Evolutionary conservation across 2,113 vertebrate species (phyloP).

Genomic region (Pelobates fuscus): DNA sequence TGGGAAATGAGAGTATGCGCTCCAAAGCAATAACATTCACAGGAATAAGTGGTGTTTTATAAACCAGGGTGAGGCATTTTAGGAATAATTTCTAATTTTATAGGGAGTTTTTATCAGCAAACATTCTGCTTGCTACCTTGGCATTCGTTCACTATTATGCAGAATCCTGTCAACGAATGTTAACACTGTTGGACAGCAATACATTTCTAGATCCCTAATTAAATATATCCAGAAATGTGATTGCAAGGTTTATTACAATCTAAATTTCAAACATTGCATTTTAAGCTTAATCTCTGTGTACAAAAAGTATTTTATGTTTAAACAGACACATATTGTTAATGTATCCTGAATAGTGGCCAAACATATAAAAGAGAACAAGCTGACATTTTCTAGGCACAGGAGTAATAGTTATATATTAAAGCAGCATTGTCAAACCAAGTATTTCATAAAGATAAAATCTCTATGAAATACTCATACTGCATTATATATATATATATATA

Average conservation of each 20-base stretch:
- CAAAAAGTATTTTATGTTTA: not conserved
- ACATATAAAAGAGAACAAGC: not conserved
- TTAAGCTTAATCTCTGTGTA: constrained; percentile 8
- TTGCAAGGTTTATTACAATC: constrained; percentile 25
- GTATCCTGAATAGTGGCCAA: too few species aligned
- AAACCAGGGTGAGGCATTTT: too few species aligned
- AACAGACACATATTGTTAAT: not conserved
- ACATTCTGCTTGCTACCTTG: not conserved
- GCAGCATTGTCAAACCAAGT: too few species aligned
- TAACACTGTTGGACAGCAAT: constrained; percentile 14
- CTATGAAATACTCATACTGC: too few species aligned
- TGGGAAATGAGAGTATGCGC: too few species aligned
- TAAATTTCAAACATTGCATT: constrained; percentile 18
- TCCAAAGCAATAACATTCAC: too few species aligned
- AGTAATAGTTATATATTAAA: too few species aligned
- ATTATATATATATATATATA: too few species aligned
- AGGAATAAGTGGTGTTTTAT: too few species aligned
- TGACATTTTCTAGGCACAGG: not conserved
- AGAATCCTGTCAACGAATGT: constrained; percentile 56
- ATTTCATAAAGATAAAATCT: too few species aligned
- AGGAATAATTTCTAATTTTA: too few species aligned
- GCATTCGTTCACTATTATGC: not conserved
- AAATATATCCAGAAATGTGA: constrained; percentile 36
- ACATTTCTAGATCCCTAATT: constrained; percentile 2
- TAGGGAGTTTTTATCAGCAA: too few species aligned